Evolutionary conservation across 2,797 vertebrate genomes (phyloP).

Genomic region (Coendou prehensilis): DNA sequence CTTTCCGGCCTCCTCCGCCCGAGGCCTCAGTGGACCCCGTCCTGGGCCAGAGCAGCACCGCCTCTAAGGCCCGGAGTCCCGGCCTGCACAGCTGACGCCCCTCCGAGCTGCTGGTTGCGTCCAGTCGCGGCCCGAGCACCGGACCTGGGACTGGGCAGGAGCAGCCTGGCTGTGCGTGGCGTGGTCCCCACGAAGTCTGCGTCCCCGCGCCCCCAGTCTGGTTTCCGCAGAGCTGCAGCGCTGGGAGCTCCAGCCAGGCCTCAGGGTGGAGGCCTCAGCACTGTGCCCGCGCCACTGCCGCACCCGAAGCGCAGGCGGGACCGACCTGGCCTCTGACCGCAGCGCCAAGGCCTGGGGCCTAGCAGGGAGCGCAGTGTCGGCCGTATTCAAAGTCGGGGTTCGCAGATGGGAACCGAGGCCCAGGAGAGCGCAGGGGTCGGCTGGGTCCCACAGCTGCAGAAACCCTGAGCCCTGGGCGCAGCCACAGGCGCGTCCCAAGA

Average conservation of each 20-base stretch:
- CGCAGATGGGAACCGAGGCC: neutral
- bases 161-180: neutral
- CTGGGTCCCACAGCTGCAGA: neutral
- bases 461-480: neutral
- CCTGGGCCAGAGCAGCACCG: conserved; percentile 52
- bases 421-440: neutral
- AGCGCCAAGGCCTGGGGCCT: conserved; percentile 33
- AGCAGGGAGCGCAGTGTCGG: neutral
- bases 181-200: neutral
- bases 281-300: neutral
- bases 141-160: neutral
- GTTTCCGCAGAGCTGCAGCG: neutral
- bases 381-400: neutral
- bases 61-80: conserved; percentile 17
- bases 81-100: neutral
- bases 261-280: neutral
- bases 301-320: conserved; percentile 32
- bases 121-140: neutral
- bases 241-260: neutral
- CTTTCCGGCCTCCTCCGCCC: conserved; percentile 80
- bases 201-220: neutral
- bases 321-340: conserved; percentile 4
- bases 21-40: conserved; percentile 74
- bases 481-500: neutral
- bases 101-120: neutral